phyloP scores from a whole-genome alignment of 2,113 vertebrate species.

The Junco hyemalis region DNA sequence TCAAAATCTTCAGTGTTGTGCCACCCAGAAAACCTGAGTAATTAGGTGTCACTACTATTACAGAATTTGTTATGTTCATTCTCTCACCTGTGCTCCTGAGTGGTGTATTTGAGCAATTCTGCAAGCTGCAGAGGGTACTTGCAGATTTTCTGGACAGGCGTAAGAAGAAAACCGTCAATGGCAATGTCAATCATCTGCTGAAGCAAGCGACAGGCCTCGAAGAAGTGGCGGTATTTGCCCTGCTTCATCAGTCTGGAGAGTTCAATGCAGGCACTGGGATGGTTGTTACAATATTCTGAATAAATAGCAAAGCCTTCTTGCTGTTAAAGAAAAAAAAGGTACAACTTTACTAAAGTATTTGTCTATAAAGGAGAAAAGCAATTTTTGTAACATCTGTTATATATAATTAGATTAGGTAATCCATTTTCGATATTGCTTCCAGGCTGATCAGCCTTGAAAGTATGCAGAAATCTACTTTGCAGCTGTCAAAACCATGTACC shows the following conservation, averaged over 20 bases:
- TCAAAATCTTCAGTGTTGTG: not conserved
- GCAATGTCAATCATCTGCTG: constrained; percentile 99
- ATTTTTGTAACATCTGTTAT: not conserved
- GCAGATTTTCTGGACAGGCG: constrained; percentile 97
- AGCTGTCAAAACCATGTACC: not conserved
- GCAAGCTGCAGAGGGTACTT: constrained; percentile 97
- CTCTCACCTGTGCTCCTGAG: constrained; percentile 89
- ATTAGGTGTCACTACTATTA: not conserved
- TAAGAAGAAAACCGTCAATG: constrained; percentile 93
- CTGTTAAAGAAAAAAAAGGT: constrained; percentile 59
- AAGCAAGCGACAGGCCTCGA: constrained; percentile 94
- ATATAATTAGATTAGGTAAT: not conserved
- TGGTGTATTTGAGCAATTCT: constrained; percentile 95
- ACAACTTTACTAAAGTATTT: not conserved
- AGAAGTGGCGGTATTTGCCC: constrained; percentile 92
- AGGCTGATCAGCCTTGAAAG: not conserved
- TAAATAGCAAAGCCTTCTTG: constrained; percentile 95
- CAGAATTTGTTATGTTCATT: not conserved
- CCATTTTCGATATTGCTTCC: not conserved
- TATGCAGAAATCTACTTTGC: not conserved
- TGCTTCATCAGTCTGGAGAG: constrained; percentile 91
- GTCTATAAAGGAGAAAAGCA: not conserved
- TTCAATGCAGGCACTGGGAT: constrained; percentile 88
- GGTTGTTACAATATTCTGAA: constrained; percentile 97
- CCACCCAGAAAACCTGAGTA: not conserved